phyloP scores from a whole-genome alignment of 2,113 vertebrate genomes.

The Nyctibius bracteatus region DNA sequence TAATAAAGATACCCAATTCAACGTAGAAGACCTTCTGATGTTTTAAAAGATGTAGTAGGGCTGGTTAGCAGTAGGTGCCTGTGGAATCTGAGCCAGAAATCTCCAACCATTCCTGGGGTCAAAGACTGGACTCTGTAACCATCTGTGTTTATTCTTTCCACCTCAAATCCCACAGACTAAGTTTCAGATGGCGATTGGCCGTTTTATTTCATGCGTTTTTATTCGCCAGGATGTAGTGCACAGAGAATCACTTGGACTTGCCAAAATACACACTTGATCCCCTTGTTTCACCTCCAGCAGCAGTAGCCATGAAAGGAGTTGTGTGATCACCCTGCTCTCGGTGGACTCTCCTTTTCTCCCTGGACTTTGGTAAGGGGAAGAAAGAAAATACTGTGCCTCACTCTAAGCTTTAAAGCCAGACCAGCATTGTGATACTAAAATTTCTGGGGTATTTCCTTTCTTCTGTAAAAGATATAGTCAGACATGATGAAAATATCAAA shows the following conservation, averaged over 20 bases:
- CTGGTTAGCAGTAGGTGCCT: not conserved
- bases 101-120: not conserved
- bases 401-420: not conserved
- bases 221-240: not conserved
- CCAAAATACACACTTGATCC: not conserved
- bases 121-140: not conserved
- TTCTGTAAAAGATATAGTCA: not conserved
- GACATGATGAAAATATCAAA: not conserved
- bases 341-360: not conserved
- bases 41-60: not conserved
- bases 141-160: not conserved
- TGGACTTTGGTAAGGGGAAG: not conserved
- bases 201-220: not conserved
- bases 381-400: not conserved
- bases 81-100: not conserved
- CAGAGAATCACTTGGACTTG: not conserved
- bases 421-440: not conserved
- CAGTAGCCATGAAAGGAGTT: not conserved
- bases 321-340: not conserved
- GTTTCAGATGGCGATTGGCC: not conserved
- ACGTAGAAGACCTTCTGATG: not conserved
- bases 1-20: not conserved
- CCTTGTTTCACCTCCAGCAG: not conserved
- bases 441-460: accelerated
- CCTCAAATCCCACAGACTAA: not conserved